Evolutionary conservation across 1,140 invertebrate species (phyloP), one percentile per base, ranked within the genome.

Genomic region (Carcinoscorpius rotundicauda): DNA sequence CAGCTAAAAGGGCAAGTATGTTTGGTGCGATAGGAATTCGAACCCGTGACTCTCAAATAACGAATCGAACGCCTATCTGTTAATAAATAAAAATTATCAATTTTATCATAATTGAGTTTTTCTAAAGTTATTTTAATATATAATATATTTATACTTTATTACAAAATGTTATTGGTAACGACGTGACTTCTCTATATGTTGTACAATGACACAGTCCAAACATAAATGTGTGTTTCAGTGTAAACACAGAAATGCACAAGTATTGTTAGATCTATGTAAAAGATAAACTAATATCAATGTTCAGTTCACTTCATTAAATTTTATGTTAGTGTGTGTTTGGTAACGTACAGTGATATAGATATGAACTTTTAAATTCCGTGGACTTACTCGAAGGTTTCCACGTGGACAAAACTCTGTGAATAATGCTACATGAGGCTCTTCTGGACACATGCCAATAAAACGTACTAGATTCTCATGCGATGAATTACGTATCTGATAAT

Each of bases 351-450:
- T 10, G 49, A 64, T 64, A 48, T 48, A 48, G 51, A 64, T 62
- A 60, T 11, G 0, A 50, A 52, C 57, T 9, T 5, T 48, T 53
- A 68, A 11, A 66, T 11, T 51, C 11, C 58, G 57, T 4, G 49
- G n/a, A 61, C 52, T 68, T 71, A 78, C 78, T 78, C 95, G 88
- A 48, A 98, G 80, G 56, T 90, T 95, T 58, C 97, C 97, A 78
- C 93, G 92, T 0, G 92, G 89, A 74, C 94, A 97, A 73, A 94
- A 97, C 76, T 98, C 94, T 0, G 89, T 97, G 0, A 99, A 77
- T 0, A 98, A 79, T 70, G 90, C 81, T 49, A 90, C 85, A 64
- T 75, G 75, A 56, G 66, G 68, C 51, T 70, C 70, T 73, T 91
- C 89, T 51, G 93, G 83, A 73, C 89, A 92, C 0, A 92, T 84